These are phyloP conservation scores for Speoplatyrhinus poulsoni DNA, from an alignment of 2,113 vertebrate species.

Conservation along the genomic window DNA sequence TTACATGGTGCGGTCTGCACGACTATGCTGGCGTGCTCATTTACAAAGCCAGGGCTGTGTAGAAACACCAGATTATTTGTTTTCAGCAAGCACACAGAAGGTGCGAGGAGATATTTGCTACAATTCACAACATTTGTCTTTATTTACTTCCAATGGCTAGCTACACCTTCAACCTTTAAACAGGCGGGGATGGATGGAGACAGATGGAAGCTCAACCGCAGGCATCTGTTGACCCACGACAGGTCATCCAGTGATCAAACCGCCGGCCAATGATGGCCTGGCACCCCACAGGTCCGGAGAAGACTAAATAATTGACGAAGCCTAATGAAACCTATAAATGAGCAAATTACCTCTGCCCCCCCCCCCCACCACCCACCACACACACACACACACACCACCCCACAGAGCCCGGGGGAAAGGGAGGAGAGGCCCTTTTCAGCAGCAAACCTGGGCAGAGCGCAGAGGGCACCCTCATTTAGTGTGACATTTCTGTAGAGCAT, in stretches of 20 bases:
- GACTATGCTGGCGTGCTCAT: too few species aligned
- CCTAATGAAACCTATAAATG: conserved; percentile 76
- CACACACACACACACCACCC: conserved; percentile 15
- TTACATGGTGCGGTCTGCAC: too few species aligned
- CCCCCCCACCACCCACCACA: conserved; percentile 12
- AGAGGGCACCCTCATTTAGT: conserved; percentile 55
- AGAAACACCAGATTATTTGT: too few species aligned
- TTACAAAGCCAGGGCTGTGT: too few species aligned
- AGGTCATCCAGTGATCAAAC: conserved; percentile 58
- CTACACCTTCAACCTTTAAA: too few species aligned
- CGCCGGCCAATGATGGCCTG: conserved; percentile 45
- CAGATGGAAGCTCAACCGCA: conserved; percentile 30
- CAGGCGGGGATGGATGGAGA: background rate
- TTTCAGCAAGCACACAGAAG: too few species aligned
- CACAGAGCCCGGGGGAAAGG: conserved; percentile 16
- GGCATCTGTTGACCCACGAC: conserved; percentile 24
- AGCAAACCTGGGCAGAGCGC: conserved; percentile 49
- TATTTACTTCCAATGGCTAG: too few species aligned
- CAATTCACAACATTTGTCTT: too few species aligned
- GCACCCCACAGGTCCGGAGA: conserved; percentile 30
- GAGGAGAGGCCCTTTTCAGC: conserved; percentile 10
- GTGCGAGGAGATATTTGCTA: too few species aligned
- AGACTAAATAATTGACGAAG: conserved; percentile 75
- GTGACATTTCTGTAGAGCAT: conserved; percentile 68
- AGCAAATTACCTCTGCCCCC: conserved; percentile 70